These are phyloP conservation scores for Melanotaenia maccullochi DNA, from an alignment of 2,797 vertebrate species.

Conservation along the genomic window DNA sequence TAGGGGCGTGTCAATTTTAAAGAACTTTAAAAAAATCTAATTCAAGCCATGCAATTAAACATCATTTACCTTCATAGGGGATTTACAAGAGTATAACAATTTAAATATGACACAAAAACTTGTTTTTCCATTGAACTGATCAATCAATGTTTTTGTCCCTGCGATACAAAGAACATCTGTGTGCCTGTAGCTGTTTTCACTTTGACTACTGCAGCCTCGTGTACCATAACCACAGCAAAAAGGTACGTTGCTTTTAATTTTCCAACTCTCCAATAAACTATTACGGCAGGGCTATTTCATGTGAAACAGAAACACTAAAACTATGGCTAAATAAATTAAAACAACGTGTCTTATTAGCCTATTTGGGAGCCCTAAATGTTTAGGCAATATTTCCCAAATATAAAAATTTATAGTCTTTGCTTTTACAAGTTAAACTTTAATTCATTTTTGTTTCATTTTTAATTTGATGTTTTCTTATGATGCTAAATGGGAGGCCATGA, in stretches of 20 bases:
- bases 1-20: not conserved
- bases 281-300: not conserved
- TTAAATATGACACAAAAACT: not conserved
- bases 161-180: not conserved
- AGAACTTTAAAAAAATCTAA: not conserved
- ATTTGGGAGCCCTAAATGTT: not conserved
- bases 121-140: conserved; percentile 18
- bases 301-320: conserved; percentile 7
- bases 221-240: conserved; percentile 5
- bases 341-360: not conserved
- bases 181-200: conserved; percentile 17
- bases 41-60: not conserved
- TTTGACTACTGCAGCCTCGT: conserved; percentile 15
- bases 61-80: not conserved
- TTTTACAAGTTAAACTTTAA: not conserved
- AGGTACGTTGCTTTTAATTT: conserved; percentile 2
- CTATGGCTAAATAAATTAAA: not conserved
- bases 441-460: not conserved
- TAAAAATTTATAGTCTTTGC: not conserved
- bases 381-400: not conserved
- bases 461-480: not conserved
- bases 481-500: conserved; percentile 4
- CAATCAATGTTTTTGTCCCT: not conserved
- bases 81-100: not conserved
- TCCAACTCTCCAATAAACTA: conserved; percentile 21